Percentiles rank a stretch among this genome's conserved stretches.
Conservation (phyloP, 2,888 invertebrate genomes). For the Cryptosula pallasiana region DNA sequence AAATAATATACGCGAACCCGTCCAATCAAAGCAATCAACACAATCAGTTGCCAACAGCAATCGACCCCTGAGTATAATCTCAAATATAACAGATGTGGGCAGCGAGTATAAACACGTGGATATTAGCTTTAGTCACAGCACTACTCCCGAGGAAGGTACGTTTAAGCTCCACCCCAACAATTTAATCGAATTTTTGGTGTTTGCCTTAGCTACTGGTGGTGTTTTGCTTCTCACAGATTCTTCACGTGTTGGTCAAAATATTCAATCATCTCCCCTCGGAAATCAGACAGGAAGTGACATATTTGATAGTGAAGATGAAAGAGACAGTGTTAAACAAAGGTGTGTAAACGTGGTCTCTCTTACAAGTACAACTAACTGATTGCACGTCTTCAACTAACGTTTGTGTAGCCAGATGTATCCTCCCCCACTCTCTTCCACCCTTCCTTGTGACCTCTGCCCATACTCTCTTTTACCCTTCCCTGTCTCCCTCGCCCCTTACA, state of each 20-base stretch:
- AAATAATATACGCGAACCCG: background rate
- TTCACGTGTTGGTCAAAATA: no score
- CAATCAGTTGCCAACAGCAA: background rate
- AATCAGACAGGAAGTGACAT: conserved; percentile 13
- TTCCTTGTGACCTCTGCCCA: no score
- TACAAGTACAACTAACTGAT: no score
- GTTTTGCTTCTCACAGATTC: no score
- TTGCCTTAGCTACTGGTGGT: no score
- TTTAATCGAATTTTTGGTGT: no score
- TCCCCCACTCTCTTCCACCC: no score
- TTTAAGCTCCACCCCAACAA: no score
- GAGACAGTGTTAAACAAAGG: conserved; percentile 3
- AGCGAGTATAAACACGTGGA: conserved; percentile 5
- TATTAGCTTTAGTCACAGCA: conserved; percentile 11
- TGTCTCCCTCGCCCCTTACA: no score
- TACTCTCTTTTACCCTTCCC: no score
- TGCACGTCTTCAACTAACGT: no score
- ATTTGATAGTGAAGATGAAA: conserved; percentile 24
- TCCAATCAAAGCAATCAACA: background rate
- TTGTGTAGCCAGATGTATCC: no score
- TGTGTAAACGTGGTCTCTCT: background rate
- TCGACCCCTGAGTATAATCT: background rate
- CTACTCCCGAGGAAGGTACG: background rate
- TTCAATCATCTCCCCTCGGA: background rate
- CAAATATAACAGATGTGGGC: background rate